Conservation (phyloP, 92 coral and sea anemone species). For the Zoanthus sansibaricus region DNA sequence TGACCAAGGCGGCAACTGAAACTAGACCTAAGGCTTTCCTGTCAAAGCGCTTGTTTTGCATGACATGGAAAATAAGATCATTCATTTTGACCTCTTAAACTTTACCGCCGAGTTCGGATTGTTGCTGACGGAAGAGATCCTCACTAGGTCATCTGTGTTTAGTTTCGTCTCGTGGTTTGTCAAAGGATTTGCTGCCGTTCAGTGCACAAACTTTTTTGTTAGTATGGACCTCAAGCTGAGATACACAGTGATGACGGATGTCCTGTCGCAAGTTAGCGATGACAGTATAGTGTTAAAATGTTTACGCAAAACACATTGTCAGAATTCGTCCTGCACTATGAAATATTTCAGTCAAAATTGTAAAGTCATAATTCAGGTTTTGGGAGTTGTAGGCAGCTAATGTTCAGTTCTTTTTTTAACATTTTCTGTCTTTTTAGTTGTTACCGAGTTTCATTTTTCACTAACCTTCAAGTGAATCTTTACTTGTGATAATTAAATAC, state of each 20-base stretch:
- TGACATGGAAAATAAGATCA: not conserved
- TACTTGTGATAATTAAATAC: no score
- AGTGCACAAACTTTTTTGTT: not conserved
- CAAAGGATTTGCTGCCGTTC: not conserved
- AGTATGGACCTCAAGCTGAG: not conserved
- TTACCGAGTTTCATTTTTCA: no score
- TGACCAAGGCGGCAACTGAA: not conserved
- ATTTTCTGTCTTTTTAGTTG: no score
- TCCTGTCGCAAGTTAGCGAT: not conserved
- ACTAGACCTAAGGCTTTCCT: not conserved
- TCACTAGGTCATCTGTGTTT: not conserved
- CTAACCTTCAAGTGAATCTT: no score
- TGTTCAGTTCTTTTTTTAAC: no score
- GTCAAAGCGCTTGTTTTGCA: not conserved
- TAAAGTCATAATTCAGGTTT: not conserved
- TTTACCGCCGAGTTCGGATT: not conserved
- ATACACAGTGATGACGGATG: not conserved
- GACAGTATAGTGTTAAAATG: not conserved
- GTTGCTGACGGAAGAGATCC: not conserved
- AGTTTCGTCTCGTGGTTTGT: not conserved
- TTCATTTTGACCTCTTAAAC: not conserved
- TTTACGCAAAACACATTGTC: not conserved
- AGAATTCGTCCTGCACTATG: not conserved
- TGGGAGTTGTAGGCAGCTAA: not conserved
- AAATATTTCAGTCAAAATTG: not conserved